Evolutionary conservation across 2,888 invertebrate species (phyloP).

Genomic region (Drosophila nr. perissopoda): DNA sequence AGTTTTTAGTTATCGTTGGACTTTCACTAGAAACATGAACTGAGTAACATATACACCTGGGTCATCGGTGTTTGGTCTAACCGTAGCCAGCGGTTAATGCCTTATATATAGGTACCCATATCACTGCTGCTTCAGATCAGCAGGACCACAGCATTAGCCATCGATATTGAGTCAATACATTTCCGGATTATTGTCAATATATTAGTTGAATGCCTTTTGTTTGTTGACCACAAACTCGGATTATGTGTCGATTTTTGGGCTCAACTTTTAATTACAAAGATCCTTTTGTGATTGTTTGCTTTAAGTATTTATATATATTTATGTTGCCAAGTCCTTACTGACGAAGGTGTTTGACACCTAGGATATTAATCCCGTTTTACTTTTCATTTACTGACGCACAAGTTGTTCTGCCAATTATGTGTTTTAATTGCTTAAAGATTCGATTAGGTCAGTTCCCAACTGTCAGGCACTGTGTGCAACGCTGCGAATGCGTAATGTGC

Average conservation of each 20-base stretch:
- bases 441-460: slow-evolving; percentile 9
- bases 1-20: slow-evolving; percentile 26
- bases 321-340: background rate
- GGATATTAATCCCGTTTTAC: background rate
- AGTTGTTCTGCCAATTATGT: slow-evolving; percentile 3
- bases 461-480: slow-evolving; percentile 7
- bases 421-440: slow-evolving; percentile 16
- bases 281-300: slow-evolving; percentile 10
- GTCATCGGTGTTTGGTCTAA: background rate
- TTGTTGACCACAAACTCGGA: slow-evolving; percentile 1
- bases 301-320: background rate
- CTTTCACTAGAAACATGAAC: slow-evolving; percentile 27
- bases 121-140: slow-evolving; percentile 26
- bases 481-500: slow-evolving; percentile 51
- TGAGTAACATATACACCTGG: slow-evolving; percentile 17
- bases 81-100: slow-evolving; percentile 6
- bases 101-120: slow-evolving; percentile 45
- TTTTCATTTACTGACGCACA: background rate
- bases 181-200: slow-evolving; percentile 33
- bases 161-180: slow-evolving; percentile 14
- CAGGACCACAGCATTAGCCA: background rate
- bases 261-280: slow-evolving; percentile 29
- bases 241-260: slow-evolving; percentile 2
- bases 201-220: slow-evolving; percentile 13
- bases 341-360: too few species aligned